Evolutionary conservation across 2,113 vertebrate species (phyloP), one percentile per base, ranked within the genome.

Genomic region (Apeltes quadracus): DNA sequence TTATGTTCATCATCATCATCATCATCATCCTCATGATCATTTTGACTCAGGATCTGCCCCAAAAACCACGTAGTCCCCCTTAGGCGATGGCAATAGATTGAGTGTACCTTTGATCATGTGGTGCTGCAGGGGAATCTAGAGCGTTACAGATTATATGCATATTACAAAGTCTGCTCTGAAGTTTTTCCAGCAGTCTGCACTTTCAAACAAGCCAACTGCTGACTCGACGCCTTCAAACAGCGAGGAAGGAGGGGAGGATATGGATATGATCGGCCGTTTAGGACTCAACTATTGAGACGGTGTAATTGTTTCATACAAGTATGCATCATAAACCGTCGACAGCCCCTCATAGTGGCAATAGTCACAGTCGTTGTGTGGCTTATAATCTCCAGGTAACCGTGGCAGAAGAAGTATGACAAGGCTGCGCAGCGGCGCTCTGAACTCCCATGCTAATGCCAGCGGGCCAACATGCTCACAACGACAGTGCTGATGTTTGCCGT

Each of bases 181-280:
- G 27, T 63, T 74, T 78, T 55, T 73, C 56, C 56, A 43, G 71
- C 69, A 59, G 71, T 53, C 12, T 72, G 75, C 75, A 72, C 75
- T 80, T 87, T 77, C 14, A 75, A 51, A 72, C 83, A 82, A 72
- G 55, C 48, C 32, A 15, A 58, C 63, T 79, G 90, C 92, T 91
- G 91, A 92, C 85, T 89, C 86, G 63, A 61, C 84, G 81, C 61
- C 66, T 81, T 86, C 71, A 75, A 57, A 67, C 29, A 13, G 43
- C n/a, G 56, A 72, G 39, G 44, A 32, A n/a, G 57, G 64, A 23
- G 39, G 41, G 43, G 25, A 4, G 10, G 34, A 25, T 15, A 18
- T 1, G 32, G 15, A 25, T 53, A 44, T 34, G 59, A 46, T 69
- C 61, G 51, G 16, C 18, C 55, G 25, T 39, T 64, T 69, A 5